Evolutionary conservation across 2,113 vertebrate genomes (phyloP).

Genomic region (Eolophus roseicapilla): DNA sequence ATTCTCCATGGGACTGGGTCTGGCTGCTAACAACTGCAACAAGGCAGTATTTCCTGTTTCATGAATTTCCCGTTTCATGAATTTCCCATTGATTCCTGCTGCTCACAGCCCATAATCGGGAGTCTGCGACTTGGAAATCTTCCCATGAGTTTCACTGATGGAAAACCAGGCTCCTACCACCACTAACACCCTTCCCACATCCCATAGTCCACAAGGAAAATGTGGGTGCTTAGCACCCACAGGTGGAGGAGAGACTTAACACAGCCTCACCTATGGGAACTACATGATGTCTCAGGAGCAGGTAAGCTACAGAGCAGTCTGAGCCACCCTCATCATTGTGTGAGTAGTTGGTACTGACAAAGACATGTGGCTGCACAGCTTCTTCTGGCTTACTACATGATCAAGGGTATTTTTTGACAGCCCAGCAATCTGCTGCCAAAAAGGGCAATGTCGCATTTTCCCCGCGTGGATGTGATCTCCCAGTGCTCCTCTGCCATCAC

Average conservation of each 20-base stretch:
- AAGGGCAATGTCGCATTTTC: background rate
- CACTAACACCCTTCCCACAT: background rate
- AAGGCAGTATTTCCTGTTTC: background rate
- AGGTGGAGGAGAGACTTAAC: background rate
- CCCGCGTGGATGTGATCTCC: background rate
- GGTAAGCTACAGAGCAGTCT: background rate
- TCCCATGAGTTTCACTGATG: background rate
- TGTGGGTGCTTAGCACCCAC: background rate
- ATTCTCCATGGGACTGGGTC: background rate
- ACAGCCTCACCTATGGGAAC: fast-evolving
- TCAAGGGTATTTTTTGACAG: background rate
- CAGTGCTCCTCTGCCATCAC: background rate
- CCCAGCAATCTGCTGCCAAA: background rate
- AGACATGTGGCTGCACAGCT: background rate
- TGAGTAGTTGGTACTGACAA: background rate
- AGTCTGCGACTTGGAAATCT: background rate
- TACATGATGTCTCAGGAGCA: background rate
- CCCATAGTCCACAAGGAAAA: background rate
- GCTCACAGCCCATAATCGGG: fast-evolving
- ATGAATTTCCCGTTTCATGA: background rate
- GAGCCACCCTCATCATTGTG: background rate
- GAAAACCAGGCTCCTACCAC: background rate
- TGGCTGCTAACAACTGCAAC: background rate
- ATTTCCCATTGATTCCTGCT: background rate
- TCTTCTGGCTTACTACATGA: background rate